Percentiles rank a stretch among this genome's conserved stretches.
Conservation (phyloP, 2,113 vertebrate genomes). For the Microcebus murinus region DNA sequence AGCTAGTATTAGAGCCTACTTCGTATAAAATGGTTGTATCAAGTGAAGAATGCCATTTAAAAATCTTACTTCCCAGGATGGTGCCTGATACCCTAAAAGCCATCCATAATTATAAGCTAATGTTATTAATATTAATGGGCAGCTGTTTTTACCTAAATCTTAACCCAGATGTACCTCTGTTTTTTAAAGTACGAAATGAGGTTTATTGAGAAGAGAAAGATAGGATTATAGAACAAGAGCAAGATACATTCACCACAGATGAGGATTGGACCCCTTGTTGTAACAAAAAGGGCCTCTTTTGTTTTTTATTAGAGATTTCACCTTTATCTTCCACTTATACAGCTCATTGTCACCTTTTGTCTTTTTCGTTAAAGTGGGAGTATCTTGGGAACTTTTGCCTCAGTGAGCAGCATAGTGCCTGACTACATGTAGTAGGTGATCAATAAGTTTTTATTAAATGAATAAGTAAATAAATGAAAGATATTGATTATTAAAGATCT, state of each 20-base stretch:
- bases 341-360: not conserved
- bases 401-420: not conserved
- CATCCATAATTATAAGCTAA: not conserved
- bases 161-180: not conserved
- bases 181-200: not conserved
- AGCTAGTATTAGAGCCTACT: not conserved
- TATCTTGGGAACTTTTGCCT: not conserved
- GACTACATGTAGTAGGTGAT: not conserved
- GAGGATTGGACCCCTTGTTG: too few species aligned
- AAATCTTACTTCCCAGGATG: not conserved
- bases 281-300: not conserved
- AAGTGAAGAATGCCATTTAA: not conserved
- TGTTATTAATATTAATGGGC: not conserved
- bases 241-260: too few species aligned
- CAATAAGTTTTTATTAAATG: not conserved
- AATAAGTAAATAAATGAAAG: not conserved
- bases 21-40: not conserved
- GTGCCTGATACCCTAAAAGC: not conserved
- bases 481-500: not conserved
- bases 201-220: too few species aligned
- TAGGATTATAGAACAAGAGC: too few species aligned
- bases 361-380: not conserved
- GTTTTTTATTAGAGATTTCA: not conserved
- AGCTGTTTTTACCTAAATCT: not conserved
- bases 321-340: not conserved